Conservation (phyloP, 2,888 invertebrate species). For the Andrena bicolor region DNA sequence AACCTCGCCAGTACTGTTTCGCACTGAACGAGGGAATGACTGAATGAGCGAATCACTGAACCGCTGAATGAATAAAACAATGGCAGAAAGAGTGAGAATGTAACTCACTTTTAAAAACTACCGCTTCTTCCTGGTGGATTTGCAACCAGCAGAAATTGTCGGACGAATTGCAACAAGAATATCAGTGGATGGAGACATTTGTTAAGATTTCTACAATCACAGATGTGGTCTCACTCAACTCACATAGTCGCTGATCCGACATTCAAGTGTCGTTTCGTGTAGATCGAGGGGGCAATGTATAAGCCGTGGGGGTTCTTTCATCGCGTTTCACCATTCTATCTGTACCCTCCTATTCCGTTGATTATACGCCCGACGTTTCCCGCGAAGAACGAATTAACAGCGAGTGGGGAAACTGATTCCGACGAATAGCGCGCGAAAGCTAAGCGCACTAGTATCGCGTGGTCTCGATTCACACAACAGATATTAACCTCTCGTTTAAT, state of each 20-base stretch:
- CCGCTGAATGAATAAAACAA: neutral
- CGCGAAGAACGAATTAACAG: conserved; percentile 42
- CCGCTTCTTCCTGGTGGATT: neutral
- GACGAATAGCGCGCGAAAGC: conserved; percentile 1
- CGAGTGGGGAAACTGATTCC: conserved; percentile 41
- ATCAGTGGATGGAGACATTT: conserved; percentile 13
- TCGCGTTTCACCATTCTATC: neutral
- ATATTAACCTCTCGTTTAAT: conserved; percentile 29
- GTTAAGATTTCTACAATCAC: conserved; percentile 42
- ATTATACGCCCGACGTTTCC: conserved; percentile 35
- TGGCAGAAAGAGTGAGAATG: neutral
- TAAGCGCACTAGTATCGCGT: neutral
- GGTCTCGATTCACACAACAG: conserved; percentile 36
- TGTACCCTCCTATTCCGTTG: conserved; percentile 1
- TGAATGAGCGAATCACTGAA: too few relatives aligned
- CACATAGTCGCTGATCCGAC: conserved; percentile 52
- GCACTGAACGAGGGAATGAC: too few relatives aligned
- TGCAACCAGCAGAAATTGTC: neutral
- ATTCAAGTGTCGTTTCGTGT: conserved; percentile 46
- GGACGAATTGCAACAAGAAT: neutral
- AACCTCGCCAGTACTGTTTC: neutral
- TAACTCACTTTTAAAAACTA: neutral
- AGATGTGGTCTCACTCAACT: conserved; percentile 47
- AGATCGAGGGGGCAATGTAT: conserved; percentile 30
- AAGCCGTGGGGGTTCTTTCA: conserved; percentile 8